Conservation (phyloP, 37 sponge, comb jelly and placozoan species). For the Beroe ovata region DNA sequence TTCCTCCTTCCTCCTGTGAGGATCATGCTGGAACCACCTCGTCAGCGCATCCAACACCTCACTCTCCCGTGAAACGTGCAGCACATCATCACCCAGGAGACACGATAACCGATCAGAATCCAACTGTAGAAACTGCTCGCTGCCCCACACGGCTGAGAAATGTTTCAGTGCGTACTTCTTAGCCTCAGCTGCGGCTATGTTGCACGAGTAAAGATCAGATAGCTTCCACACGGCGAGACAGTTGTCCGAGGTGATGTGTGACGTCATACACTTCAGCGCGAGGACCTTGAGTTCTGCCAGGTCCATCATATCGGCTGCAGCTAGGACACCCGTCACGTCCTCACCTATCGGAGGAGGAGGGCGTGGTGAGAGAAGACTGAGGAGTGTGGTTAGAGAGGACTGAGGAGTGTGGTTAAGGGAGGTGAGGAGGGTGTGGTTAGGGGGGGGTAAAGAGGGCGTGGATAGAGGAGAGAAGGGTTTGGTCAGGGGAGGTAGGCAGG, state of each 20-base stretch:
- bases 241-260: slow-evolving; percentile 20
- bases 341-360: slow-evolving; percentile 33
- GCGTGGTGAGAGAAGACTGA: neutral
- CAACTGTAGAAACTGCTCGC: slow-evolving; percentile 13
- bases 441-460: too few relatives aligned
- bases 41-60: slow-evolving; percentile 33
- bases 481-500: too few relatives aligned
- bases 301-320: slow-evolving; percentile 57
- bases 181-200: slow-evolving; percentile 52
- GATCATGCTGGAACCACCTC: slow-evolving; percentile 33
- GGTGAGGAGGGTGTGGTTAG: neutral
- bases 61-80: slow-evolving; percentile 26
- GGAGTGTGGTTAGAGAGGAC: neutral
- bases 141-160: neutral
- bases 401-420: neutral
- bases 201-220: slow-evolving; percentile 56
- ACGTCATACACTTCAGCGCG: slow-evolving; percentile 55
- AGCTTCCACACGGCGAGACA: slow-evolving; percentile 60
- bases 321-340: slow-evolving; percentile 18
- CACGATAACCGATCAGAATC: neutral
- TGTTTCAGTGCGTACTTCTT: slow-evolving; percentile 8
- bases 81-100: slow-evolving; percentile 3
- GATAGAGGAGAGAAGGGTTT: too few relatives aligned
- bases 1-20: neutral
- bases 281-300: slow-evolving; percentile 20